phyloP scores from a whole-genome alignment of 1,140 invertebrate species.

The Leptonema lineaticorne region DNA sequence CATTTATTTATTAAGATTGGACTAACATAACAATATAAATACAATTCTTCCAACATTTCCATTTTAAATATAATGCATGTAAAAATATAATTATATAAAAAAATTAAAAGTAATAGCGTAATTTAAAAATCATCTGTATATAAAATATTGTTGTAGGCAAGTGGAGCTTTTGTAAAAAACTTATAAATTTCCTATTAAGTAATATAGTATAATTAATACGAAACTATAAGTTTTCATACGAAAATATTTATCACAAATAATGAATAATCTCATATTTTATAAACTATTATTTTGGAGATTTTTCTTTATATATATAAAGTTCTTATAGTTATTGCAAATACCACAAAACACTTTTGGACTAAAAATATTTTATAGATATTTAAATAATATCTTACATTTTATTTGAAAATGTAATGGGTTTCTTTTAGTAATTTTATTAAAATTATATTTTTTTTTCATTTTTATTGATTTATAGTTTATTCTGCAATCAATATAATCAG shows the following conservation, averaged over 20 bases:
- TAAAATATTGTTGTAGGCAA: not conserved
- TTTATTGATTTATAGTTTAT: too few species aligned
- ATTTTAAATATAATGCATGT: not conserved
- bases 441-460: too few species aligned
- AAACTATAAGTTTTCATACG: not conserved
- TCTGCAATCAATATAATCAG: too few species aligned
- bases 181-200: not conserved
- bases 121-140: not conserved
- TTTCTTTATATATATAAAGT: too few species aligned
- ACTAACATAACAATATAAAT: not conserved
- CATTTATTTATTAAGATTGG: not conserved
- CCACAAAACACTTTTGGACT: too few species aligned
- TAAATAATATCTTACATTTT: too few species aligned
- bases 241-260: constrained; percentile 1
- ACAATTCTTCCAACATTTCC: not conserved
- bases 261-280: constrained; percentile 23
- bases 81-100: not conserved
- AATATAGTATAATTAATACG: not conserved
- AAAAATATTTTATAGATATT: too few species aligned
- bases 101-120: not conserved
- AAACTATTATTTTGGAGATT: too few species aligned
- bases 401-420: too few species aligned
- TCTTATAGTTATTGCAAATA: too few species aligned
- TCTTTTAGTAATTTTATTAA: too few species aligned
- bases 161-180: not conserved